phyloP scores from a whole-genome alignment of 1,140 invertebrate species.

The Eufriesea mexicana region DNA sequence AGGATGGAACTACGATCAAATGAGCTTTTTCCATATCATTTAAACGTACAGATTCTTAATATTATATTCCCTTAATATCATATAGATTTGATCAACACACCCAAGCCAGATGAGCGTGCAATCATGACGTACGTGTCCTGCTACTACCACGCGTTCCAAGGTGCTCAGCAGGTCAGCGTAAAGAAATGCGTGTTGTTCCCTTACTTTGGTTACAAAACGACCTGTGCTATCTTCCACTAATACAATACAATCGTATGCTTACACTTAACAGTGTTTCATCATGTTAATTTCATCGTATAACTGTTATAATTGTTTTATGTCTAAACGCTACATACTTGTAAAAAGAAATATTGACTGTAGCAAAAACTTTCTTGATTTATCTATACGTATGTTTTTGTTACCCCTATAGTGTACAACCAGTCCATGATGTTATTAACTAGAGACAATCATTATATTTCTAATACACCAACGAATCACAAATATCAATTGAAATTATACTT shows the following conservation, averaged over 20 bases:
- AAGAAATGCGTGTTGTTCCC: constrained; percentile 81
- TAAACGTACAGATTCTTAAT: constrained; percentile 50
- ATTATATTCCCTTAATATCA: constrained; percentile 68
- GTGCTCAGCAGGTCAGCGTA: constrained; percentile 95
- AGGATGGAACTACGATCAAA: constrained; percentile 44
- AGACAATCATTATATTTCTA: background rate
- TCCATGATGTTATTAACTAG: constrained; percentile 20
- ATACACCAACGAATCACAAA: background rate
- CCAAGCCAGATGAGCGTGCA: constrained; percentile 98
- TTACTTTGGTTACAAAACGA: constrained; percentile 58
- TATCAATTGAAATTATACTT: background rate
- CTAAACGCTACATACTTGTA: constrained; percentile 14
- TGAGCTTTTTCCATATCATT: constrained; percentile 32
- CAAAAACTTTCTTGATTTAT: background rate
- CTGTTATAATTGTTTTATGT: constrained; percentile 39
- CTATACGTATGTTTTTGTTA: background rate
- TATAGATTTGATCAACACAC: constrained; percentile 98
- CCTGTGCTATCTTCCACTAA: constrained; percentile 51
- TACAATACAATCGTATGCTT: constrained; percentile 47
- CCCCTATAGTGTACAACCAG: background rate
- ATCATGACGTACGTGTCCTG: constrained; percentile 99
- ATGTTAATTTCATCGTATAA: constrained; percentile 38
- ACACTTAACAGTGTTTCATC: constrained; percentile 47
- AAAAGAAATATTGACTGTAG: background rate
- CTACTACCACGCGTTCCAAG: constrained; percentile 99